Evolutionary conservation across 2,888 invertebrate species (phyloP).

Genomic region (Cordylochernes scorpioides): DNA sequence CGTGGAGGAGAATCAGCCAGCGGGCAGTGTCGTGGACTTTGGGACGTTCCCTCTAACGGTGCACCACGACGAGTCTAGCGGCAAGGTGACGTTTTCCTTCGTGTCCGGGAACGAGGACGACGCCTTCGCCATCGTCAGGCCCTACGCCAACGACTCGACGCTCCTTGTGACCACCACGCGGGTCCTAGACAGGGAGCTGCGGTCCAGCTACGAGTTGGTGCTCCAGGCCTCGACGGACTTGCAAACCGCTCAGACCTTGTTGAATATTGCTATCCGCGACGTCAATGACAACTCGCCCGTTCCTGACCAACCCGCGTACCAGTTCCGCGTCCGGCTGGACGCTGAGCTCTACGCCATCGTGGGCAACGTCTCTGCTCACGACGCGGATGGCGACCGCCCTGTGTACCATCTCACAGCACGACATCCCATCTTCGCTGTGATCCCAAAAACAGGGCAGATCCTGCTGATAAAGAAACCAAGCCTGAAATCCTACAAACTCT

Average conservation of each 20-base stretch:
- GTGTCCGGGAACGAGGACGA: constrained; percentile 44
- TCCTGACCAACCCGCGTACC: constrained; percentile 47
- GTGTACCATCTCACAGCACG: constrained; percentile 48
- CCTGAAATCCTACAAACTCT: constrained; percentile 35
- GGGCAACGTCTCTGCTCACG: constrained; percentile 57
- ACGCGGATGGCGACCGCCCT: constrained; percentile 72
- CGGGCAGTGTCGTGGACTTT: constrained; percentile 41
- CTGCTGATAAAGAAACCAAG: constrained; percentile 35
- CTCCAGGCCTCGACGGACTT: constrained; percentile 54
- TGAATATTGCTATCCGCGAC: constrained; percentile 46
- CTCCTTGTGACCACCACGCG: constrained; percentile 20
- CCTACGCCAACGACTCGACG: constrained; percentile 2
- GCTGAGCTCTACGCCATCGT: constrained; percentile 48
- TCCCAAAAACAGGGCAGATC: constrained; percentile 72
- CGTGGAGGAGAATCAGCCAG: constrained; percentile 44
- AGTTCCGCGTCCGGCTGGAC: constrained; percentile 33
- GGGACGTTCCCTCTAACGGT: too few species aligned
- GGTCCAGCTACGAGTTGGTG: constrained; percentile 39
- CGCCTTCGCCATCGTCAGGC: constrained; percentile 31
- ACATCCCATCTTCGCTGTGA: constrained; percentile 55
- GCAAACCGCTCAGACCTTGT: constrained; percentile 44
- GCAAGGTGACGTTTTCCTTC: constrained; percentile 42
- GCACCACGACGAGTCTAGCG: constrained; percentile 37
- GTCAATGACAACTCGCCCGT: constrained; percentile 75
- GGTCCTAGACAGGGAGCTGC: constrained; percentile 48